Evolutionary conservation across 2,797 vertebrate species (phyloP).

Genomic region (Sebastes cheni): DNA sequence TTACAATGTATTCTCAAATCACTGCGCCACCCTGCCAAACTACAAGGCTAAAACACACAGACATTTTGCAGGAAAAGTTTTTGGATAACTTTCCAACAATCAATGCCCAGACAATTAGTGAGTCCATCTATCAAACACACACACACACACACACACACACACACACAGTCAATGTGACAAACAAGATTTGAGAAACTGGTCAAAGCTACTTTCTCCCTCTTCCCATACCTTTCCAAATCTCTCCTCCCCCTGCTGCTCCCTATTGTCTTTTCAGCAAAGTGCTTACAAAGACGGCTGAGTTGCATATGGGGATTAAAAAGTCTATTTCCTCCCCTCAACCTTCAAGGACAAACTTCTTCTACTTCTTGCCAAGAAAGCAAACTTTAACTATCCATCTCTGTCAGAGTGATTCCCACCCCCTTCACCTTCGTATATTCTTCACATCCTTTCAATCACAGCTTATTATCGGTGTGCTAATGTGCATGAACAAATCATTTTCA

Average conservation of each 20-base stretch:
- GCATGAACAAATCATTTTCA: constrained; percentile 14
- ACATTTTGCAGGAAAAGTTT: not conserved
- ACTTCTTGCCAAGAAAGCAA: constrained; percentile 63
- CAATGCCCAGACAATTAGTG: not conserved
- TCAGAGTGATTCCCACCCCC: constrained; percentile 1
- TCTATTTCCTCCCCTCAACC: constrained; percentile 57
- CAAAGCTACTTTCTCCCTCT: constrained; percentile 17
- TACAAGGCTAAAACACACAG: not conserved
- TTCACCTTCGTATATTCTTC: constrained; percentile 4
- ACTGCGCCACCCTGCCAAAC: not conserved
- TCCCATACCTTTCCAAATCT: constrained; percentile 23
- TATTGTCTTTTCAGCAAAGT: constrained; percentile 62
- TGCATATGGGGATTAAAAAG: constrained; percentile 67
- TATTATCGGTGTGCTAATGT: constrained; percentile 4
- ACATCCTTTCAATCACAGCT: constrained; percentile 15
- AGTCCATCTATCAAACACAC: constrained; percentile 11
- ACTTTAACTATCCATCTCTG: constrained; percentile 48
- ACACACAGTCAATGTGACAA: constrained; percentile 20
- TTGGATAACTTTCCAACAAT: constrained; percentile 1
- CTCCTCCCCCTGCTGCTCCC: constrained; percentile 19
- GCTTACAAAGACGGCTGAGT: constrained; percentile 71
- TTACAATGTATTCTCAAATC: not conserved
- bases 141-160: constrained; percentile 2
- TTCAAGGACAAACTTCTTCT: constrained; percentile 70
- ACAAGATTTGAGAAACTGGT: constrained; percentile 4